These are phyloP conservation scores for Drosophila ogumai DNA, from an alignment of 1,140 invertebrate genomes.

Conservation along the genomic window DNA sequence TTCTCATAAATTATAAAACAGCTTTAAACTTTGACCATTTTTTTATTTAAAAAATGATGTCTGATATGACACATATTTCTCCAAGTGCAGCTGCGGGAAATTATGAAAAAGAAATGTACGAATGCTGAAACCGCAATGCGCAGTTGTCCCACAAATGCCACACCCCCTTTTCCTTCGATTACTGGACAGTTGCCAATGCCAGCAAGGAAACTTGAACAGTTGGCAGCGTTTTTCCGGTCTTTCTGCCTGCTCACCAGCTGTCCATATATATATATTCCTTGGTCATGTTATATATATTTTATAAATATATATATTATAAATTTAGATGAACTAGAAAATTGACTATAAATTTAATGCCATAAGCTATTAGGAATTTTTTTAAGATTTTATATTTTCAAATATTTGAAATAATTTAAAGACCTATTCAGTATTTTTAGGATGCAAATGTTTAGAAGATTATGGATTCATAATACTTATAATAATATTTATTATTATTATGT, in stretches of 20 bases:
- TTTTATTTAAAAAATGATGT: background rate
- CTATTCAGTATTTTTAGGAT: background rate
- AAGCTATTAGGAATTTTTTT: no score
- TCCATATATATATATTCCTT: constrained; percentile 7
- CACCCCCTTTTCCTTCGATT: constrained; percentile 25
- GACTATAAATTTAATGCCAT: no score
- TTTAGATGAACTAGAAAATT: no score
- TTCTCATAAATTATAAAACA: background rate
- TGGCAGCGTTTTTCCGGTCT: constrained; percentile 73
- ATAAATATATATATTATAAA: constrained; percentile 14
- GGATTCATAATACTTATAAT: no score
- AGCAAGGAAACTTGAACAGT: constrained; percentile 28
- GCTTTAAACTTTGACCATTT: background rate
- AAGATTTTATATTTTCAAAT: no score
- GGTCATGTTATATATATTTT: constrained; percentile 20
- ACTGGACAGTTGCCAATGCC: constrained; percentile 41
- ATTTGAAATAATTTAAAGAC: no score
- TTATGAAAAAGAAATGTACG: constrained; percentile 60
- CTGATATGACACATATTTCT: background rate
- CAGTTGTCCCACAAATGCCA: constrained; percentile 60
- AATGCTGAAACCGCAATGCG: constrained; percentile 78
- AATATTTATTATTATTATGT: no score
- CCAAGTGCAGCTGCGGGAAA: constrained; percentile 9
- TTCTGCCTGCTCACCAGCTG: constrained; percentile 33
- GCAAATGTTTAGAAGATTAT: background rate